Evolutionary conservation across 2,113 vertebrate species (phyloP), one percentile per base, ranked within the genome.

Genomic region (Eptesicus fuscus): DNA sequence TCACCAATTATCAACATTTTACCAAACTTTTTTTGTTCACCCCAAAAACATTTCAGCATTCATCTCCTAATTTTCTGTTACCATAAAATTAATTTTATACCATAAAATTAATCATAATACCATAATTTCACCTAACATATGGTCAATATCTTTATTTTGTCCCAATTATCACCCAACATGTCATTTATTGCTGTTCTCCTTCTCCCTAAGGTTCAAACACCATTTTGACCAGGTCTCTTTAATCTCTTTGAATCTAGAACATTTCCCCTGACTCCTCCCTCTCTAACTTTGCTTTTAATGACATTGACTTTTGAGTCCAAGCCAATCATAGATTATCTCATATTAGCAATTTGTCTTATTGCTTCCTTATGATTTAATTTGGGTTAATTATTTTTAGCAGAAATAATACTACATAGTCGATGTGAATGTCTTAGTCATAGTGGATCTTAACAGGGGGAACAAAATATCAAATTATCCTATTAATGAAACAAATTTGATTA

Each of bases 401-500:
- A n/a, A 82, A 73, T 61, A 87, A 76, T 85, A 79, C 49, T 49
- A 83, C 35, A 13, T 2, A 95, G 78, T 79, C 56, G 17, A 70
- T 79, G 5, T 35, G 7, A 71, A 10, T 67, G n/a, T 86, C 51
- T 83, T 83, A 49, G n/a, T 83, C 51, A 79, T 83, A 56, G 0
- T 74, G 40, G 16, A 83, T 83, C 25, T 28, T 83, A 89, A 59
- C 40, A 91, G 80, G 40, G 93, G 28, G 4, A 76, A 79, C 32
- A 73, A 16, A 40, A 1, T 71, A 76, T 32, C 63, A 92, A 63
- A 74, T 71, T 59, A 93, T 23, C 23, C 16, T 84, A 73, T 3
- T 80, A 80, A 70, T 23, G 65, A 95, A 94, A 90, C 11, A 94
- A 74, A 92, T 35, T 56, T 61, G 22, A 83, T 49, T 83, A 92